A percentile compares a stretch with the other conserved stretches of the same genome.
Evolutionary conservation across 1,140 invertebrate species (phyloP).

Genomic region (Bicyclus anynana): DNA sequence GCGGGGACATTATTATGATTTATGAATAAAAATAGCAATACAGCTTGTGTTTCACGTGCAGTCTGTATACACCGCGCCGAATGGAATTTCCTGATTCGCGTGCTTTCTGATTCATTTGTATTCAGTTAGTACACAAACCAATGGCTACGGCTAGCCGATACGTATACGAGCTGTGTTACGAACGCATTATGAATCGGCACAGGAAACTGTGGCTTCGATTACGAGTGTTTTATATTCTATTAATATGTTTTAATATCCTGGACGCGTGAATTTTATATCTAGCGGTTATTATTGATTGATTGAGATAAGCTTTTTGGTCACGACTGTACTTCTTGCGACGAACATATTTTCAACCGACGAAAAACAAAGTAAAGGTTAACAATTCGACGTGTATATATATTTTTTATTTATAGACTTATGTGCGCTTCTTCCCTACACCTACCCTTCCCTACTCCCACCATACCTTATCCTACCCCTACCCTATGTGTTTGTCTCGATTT

Average conservation of each 20-base stretch:
- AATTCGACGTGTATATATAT: no score
- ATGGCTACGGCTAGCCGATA: constrained; percentile 42
- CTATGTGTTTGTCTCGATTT: no score
- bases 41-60: constrained; percentile 19
- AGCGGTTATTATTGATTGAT: background rate
- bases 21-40: constrained; percentile 26
- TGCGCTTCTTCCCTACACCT: no score
- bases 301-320: no score
- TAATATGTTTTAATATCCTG: constrained; percentile 36
- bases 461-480: no score
- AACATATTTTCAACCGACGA: no score
- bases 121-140: constrained; percentile 34
- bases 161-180: constrained; percentile 42
- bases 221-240: constrained; percentile 37
- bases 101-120: constrained; percentile 68
- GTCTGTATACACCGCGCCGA: constrained; percentile 38
- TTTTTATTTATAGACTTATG: no score
- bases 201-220: constrained; percentile 48
- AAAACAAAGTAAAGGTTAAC: no score
- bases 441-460: no score
- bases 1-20: constrained; percentile 21
- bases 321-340: no score
- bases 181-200: constrained; percentile 35
- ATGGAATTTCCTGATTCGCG: constrained; percentile 66
- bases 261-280: constrained; percentile 15